Conservation (phyloP, 2,113 vertebrate species). For the Phocoena sinus region DNA sequence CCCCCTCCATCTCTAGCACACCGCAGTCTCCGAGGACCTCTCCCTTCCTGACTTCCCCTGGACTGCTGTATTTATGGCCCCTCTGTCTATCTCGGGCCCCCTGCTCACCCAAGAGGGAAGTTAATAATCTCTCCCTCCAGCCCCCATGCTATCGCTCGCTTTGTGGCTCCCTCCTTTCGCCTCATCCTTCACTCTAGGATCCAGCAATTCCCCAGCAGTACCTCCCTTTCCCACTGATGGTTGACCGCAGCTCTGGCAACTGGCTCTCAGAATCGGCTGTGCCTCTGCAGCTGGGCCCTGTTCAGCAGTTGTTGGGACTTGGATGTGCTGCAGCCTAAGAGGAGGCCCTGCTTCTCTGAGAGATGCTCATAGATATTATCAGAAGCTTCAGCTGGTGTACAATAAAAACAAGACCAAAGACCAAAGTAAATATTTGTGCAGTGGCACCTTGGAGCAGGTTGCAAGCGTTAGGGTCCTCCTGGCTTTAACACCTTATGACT, state of each 20-base stretch:
- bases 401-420: slow-evolving; percentile 21
- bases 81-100: slow-evolving; percentile 82
- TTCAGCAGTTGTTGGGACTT: slow-evolving; percentile 69
- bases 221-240: slow-evolving; percentile 71
- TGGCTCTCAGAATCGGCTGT: slow-evolving; percentile 71
- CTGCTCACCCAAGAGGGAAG: slow-evolving; percentile 76
- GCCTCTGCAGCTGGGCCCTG: slow-evolving; percentile 69
- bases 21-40: slow-evolving; percentile 82
- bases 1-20: slow-evolving; percentile 79
- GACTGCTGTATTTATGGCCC: slow-evolving; percentile 82
- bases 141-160: slow-evolving; percentile 23
- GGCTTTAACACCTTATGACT: background rate
- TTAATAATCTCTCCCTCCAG: slow-evolving; percentile 70
- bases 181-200: slow-evolving; percentile 54
- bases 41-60: slow-evolving; percentile 79
- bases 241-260: slow-evolving; percentile 73
- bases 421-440: slow-evolving; percentile 5
- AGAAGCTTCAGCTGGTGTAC: background rate
- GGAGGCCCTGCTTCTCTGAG: background rate
- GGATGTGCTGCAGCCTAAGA: slow-evolving; percentile 35
- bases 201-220: slow-evolving; percentile 68
- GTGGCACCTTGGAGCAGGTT: background rate
- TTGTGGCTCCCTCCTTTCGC: slow-evolving; percentile 15
- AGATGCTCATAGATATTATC: background rate
- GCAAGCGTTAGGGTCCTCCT: background rate